Percentiles rank a stretch among this genome's conserved stretches.
These are phyloP conservation scores for Imbricaverruca yamaguchii DNA, from an alignment of 2,888 invertebrate species.

Conservation along the genomic window DNA sequence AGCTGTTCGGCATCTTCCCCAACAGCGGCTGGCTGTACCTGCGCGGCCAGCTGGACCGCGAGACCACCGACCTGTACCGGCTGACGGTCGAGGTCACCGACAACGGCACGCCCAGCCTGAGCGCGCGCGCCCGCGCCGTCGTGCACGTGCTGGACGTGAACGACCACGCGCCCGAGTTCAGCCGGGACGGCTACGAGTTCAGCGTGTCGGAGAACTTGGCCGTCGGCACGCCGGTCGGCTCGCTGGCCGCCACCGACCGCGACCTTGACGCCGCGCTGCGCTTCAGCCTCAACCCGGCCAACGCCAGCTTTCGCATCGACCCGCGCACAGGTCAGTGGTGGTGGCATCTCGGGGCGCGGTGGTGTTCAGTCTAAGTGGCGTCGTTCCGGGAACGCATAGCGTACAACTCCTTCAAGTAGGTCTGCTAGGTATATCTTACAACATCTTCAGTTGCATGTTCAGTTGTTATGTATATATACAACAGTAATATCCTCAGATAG, in stretches of 20 bases:
- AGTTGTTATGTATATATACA: too few species aligned
- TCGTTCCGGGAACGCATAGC: too few species aligned
- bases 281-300: constrained; percentile 71
- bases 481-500: too few species aligned
- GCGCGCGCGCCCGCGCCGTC: constrained; percentile 62
- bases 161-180: constrained; percentile 57
- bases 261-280: constrained; percentile 75
- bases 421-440: too few species aligned
- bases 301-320: constrained; percentile 76
- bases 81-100: constrained; percentile 78
- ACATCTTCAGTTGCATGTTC: too few species aligned
- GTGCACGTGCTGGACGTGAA: constrained; percentile 61
- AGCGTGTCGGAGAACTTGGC: constrained; percentile 29
- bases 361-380: too few species aligned
- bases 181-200: constrained; percentile 65
- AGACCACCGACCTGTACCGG: constrained; percentile 58
- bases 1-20: constrained; percentile 74
- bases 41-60: constrained; percentile 41
- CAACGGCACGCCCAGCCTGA: constrained; percentile 65
- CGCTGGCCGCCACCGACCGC: constrained; percentile 66
- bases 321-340: constrained; percentile 66
- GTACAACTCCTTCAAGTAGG: too few species aligned
- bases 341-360: too few species aligned
- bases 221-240: constrained; percentile 64
- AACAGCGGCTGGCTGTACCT: constrained; percentile 55